Base-by-base conservation (phyloP, 2,888 invertebrate species). In the Folsomia candida region DNA sequence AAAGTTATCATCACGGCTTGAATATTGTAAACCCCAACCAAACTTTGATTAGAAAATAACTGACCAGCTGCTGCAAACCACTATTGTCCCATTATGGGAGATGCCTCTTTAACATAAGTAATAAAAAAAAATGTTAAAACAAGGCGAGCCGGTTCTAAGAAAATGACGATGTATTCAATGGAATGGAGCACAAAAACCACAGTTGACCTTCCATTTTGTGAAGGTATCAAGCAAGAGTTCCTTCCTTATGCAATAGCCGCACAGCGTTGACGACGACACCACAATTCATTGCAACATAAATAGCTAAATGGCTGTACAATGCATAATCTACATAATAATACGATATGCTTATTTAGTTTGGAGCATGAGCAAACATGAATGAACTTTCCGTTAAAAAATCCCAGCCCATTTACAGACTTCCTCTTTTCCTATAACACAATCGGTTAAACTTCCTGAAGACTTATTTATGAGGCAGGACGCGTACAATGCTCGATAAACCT, bases 131-230 rank as follows among this genome's bases (percentile, higher is more conserved):
- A 37, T 37, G 14, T 14, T 9, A 14, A 37, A 37, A 37, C 37
- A 37, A 37, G 37, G 37, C 37, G 37, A 37, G 37, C 37, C 37
- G 37, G 37, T 37, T 37, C 37, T 37, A 37, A 37, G 37, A 37
- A n/a, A 37, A 37, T 37, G 37, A 37, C 37, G 37, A 37, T 37
- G 37, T 37, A 4, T 37, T 37, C 37, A 37, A n/a, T 37, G 37
- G 37, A 37, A 37, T 37, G 4, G 37, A 37, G n/a, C 14, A 37
- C 37, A 37, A 14, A 37, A 14, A 37, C 37, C 62, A 28, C 28
- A 62, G 20, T 28, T 62, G 62, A 62, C 62, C 62, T 62, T 62
- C 27, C 62, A 28, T 28, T 14, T 60, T 22, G 28, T 37, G 37
- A 14, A 37, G 37, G 14, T 9, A 37, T 37, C n/a, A n/a, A n/a